Evolutionary conservation across 2,888 invertebrate genomes (phyloP), one percentile per base, ranked within the genome.

Genomic region (Pediacus dermestoides): DNA sequence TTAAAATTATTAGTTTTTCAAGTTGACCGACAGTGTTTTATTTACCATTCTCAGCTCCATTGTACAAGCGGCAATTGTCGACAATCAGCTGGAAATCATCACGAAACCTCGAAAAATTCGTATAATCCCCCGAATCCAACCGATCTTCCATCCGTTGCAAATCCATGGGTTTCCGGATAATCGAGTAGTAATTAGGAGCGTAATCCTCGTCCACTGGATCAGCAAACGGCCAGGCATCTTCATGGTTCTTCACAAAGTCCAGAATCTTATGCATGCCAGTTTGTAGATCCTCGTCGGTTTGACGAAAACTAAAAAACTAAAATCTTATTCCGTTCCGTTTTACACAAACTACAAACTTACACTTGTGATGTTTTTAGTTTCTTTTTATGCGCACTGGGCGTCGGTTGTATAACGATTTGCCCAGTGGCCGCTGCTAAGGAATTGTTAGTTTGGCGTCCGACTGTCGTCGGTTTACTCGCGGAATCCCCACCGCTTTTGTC

Each of bases 191-290:
- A 67, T 88, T 85, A 0, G 94, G 93, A 0, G 93, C 93, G 64
- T 88, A 89, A 60, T 89, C 88, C 63, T 93, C 92, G 58, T 92
- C 89, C 1, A 94, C 93, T 0, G 93, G 89, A 62, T 92, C 90
- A 64, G 88, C 77, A 69, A 95, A 94, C 1, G 93, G 93, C 93
- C 93, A 94, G 1, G 93, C 90, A 65, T 94, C 92, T 39, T 87
- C 82, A 64, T 93, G 91, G 56, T 85, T 82, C 60, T 87, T 88
- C 22, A 94, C 78, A 58, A 85, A 81, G 64, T 91, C 88, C 39
- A 94, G 73, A 39, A 94, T 89, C 75, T 91, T 91, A 68, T 90
- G 88, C 88, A 91, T 88, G 32, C 90, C 90, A 37, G 88, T 88
- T 64, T 87, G 83, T 39, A 89, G 75, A 58, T 90, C 89, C 63